Evolutionary conservation across 2,888 invertebrate genomes (phyloP).

Genomic region (Troides oblongomaculatus): DNA sequence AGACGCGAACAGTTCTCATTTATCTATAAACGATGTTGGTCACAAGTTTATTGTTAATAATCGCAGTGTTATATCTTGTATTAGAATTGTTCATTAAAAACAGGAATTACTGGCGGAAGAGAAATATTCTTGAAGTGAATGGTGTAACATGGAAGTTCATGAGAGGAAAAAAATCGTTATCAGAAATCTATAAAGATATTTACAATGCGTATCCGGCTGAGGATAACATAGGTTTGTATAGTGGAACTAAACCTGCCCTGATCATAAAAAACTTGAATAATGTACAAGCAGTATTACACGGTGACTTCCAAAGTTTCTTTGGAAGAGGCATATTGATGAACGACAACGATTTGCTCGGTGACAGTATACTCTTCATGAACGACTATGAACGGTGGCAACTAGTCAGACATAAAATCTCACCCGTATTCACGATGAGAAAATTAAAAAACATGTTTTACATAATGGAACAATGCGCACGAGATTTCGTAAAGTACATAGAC

Average conservation of each 20-base stretch:
- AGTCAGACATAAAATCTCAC: slow-evolving; percentile 59
- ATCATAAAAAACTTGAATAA: slow-evolving; percentile 54
- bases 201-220: slow-evolving; percentile 47
- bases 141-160: slow-evolving; percentile 47
- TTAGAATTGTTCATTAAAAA: slow-evolving; percentile 33
- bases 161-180: slow-evolving; percentile 46
- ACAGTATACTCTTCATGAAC: slow-evolving; percentile 55
- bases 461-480: slow-evolving; percentile 52
- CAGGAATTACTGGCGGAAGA: slow-evolving; percentile 54
- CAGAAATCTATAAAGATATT: slow-evolving; percentile 50
- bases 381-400: slow-evolving; percentile 60
- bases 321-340: slow-evolving; percentile 51
- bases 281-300: slow-evolving; percentile 50
- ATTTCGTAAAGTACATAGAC: slow-evolving; percentile 51
- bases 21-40: slow-evolving; percentile 32
- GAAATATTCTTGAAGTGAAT: slow-evolving; percentile 46
- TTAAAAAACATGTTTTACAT: slow-evolving; percentile 65
- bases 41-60: slow-evolving; percentile 35
- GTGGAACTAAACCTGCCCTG: slow-evolving; percentile 46
- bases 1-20: no score
- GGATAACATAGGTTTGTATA: slow-evolving; percentile 47
- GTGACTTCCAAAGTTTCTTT: slow-evolving; percentile 56
- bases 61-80: slow-evolving; percentile 35
- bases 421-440: slow-evolving; percentile 59
- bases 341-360: slow-evolving; percentile 49